Evolutionary conservation across 2,797 vertebrate species (phyloP).

Genomic region (Aythya fuligula): DNA sequence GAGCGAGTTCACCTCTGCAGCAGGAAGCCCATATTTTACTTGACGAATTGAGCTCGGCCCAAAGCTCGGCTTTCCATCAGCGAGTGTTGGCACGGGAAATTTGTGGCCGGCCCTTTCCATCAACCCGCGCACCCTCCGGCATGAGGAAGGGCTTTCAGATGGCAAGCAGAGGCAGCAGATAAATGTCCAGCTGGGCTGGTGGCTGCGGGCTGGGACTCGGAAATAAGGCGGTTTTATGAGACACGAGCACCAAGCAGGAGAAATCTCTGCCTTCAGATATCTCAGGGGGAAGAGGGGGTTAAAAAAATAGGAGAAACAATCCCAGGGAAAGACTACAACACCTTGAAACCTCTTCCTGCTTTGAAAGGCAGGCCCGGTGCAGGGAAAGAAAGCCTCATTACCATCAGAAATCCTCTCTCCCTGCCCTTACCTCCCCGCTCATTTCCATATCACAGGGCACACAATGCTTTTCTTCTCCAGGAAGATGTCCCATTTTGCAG

Average conservation of each 20-base stretch:
- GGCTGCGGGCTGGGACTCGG: not conserved
- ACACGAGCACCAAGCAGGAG: not conserved
- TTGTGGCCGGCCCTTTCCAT: not conserved
- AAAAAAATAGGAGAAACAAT: conserved; percentile 35
- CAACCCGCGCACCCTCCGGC: not conserved
- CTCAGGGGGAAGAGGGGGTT: not conserved
- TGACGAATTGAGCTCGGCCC: not conserved
- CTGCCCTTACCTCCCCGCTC: not conserved
- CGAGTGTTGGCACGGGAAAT: not conserved
- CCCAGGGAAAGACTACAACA: conserved; percentile 27
- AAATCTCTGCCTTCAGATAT: not conserved
- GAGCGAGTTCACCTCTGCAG: not conserved
- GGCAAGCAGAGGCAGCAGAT: not conserved
- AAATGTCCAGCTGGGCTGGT: not conserved
- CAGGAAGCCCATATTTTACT: not conserved
- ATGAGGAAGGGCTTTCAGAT: not conserved
- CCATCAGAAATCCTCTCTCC: conserved; percentile 46
- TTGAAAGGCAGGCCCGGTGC: conserved; percentile 15
- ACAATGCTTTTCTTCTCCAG: conserved; percentile 35
- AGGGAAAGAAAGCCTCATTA: conserved; percentile 60
- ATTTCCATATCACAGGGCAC: conserved; percentile 66
- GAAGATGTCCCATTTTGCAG: conserved; percentile 38
- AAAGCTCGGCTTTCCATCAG: not conserved
- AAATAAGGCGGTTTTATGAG: not conserved
- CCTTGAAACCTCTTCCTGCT: conserved; percentile 25